These are phyloP conservation scores for fruit fly (Drosophila melanogaster) DNA, from an alignment of 1,140 invertebrate genomes.

Conservation along the genomic window DNA sequence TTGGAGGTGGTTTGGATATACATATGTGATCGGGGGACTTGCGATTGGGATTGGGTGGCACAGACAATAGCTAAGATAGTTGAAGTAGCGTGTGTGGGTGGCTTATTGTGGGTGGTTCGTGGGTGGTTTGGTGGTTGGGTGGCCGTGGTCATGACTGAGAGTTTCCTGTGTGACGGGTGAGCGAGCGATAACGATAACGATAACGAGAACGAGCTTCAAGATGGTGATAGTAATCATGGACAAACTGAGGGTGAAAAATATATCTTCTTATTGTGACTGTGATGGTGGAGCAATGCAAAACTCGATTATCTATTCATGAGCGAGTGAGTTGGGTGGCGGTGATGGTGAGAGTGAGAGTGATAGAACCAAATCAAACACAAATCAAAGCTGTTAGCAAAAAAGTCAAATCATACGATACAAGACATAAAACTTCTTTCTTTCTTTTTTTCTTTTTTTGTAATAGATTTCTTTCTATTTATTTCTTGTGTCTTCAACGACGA, in stretches of 20 bases:
- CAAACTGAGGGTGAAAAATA: slow-evolving; percentile 44
- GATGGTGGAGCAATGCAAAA: slow-evolving; percentile 23
- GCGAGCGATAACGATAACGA: slow-evolving; percentile 52
- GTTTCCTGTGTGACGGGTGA: slow-evolving; percentile 47
- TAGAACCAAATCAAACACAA: slow-evolving; percentile 69
- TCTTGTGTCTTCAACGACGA: slow-evolving; percentile 36
- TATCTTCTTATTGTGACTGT: slow-evolving; percentile 24
- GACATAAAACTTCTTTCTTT: slow-evolving; percentile 71
- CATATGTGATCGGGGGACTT: slow-evolving; percentile 1
- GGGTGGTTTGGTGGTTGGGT: slow-evolving; percentile 7
- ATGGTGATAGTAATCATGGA: slow-evolving; percentile 44
- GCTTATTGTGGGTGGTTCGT: slow-evolving; percentile 31
- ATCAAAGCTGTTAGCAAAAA: slow-evolving; percentile 75
- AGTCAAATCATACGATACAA: slow-evolving; percentile 71
- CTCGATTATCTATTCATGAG: slow-evolving; percentile 22
- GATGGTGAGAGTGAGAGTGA: slow-evolving; percentile 54
- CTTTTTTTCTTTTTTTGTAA: slow-evolving; percentile 31
- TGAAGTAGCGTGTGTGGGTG: slow-evolving; percentile 36
- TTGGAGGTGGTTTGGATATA: not conserved
- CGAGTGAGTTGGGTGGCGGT: slow-evolving; percentile 26
- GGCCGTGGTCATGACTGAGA: slow-evolving; percentile 47
- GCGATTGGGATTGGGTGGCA: slow-evolving; percentile 18
- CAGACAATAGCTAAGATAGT: slow-evolving; percentile 46
- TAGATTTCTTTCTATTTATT: slow-evolving; percentile 29
- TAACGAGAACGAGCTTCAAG: slow-evolving; percentile 52